Base-by-base conservation (phyloP, 1,140 invertebrate genomes). In the Yoshiicerus persimilis region DNA sequence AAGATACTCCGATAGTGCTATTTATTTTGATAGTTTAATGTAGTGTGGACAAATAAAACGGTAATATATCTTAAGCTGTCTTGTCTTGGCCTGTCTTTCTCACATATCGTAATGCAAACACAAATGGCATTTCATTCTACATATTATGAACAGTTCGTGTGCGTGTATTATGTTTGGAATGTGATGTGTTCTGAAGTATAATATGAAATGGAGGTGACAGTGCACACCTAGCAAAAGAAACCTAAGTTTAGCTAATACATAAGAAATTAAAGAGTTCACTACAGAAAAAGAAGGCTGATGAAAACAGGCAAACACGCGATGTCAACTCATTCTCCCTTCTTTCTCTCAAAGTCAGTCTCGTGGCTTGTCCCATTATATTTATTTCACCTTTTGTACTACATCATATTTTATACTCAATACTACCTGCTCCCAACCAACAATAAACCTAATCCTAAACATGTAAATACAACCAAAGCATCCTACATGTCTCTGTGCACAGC, bases 31-130 rank as follows among this genome's bases (percentile, higher is more conserved):
- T 56, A 56, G 41, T 47, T 47, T 47, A 47, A 47, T 47, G 64
- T 70, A 70, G 32, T 80, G 75, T 36, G 34, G 75, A 80, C 32
- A 32, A 80, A 80, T 80, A 80, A 80, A 80, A 80, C n/a, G 75
- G 75, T 38, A 80, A 80, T 80, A 80, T 80, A 80, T 80, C 75
- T 80, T 34, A 36, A 36, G 30, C 75, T 80, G 75, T 80, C 75
- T 13, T 30, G 30, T 70, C 25, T 70, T 27, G 66, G 11, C 27
- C 10, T 30, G 66, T 70, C 64, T 70, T 66, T 70, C 62, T 64
- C 62, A 9, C 3, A 64, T 64, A 64, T n/a, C n/a, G 6, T 41
- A 11, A 30, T 30, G 25, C 27, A 70, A 70, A 36, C n/a, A 16
- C 32, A 80, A 34, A 80, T 36, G 30, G 34, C 64, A 36, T 80